Evolutionary conservation across 2,113 vertebrate genomes (phyloP).

Genomic region (Nymphicus hollandicus): DNA sequence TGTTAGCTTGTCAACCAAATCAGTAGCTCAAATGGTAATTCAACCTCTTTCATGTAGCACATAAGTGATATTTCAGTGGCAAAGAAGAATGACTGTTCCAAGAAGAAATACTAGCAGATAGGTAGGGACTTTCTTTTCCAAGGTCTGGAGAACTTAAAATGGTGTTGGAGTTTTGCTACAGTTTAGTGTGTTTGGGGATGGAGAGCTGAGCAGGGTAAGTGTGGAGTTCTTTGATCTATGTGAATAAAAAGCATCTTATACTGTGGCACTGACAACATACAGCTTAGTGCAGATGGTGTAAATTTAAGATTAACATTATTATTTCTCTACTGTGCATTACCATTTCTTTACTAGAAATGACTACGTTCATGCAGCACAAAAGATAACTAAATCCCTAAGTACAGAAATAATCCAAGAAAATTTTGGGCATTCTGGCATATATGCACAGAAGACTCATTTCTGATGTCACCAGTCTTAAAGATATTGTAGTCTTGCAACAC

Average conservation of each 20-base stretch:
- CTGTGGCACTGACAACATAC: not conserved
- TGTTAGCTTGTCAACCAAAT: not conserved
- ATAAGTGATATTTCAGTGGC: not conserved
- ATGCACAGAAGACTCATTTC: rapidly evolving
- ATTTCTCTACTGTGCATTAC: not conserved
- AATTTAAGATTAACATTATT: not conserved
- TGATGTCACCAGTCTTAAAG: not conserved
- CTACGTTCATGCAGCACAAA: not conserved
- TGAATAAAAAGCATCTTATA: not conserved
- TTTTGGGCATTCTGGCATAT: not conserved
- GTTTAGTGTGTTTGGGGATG: not conserved
- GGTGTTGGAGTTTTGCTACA: not conserved
- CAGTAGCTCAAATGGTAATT: not conserved
- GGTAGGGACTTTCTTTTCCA: not conserved
- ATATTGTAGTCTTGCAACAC: not conserved
- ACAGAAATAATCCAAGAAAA: not conserved
- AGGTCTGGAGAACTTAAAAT: not conserved
- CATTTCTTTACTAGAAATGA: not conserved
- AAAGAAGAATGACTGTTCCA: not conserved
- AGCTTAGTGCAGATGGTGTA: not conserved
- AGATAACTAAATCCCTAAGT: not conserved
- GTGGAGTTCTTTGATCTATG: not conserved
- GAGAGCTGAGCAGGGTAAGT: not conserved
- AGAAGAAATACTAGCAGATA: not conserved
- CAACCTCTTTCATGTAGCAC: not conserved